These are phyloP conservation scores for Nannospalax galili DNA, from an alignment of 2,113 vertebrate species.

Conservation along the genomic window DNA sequence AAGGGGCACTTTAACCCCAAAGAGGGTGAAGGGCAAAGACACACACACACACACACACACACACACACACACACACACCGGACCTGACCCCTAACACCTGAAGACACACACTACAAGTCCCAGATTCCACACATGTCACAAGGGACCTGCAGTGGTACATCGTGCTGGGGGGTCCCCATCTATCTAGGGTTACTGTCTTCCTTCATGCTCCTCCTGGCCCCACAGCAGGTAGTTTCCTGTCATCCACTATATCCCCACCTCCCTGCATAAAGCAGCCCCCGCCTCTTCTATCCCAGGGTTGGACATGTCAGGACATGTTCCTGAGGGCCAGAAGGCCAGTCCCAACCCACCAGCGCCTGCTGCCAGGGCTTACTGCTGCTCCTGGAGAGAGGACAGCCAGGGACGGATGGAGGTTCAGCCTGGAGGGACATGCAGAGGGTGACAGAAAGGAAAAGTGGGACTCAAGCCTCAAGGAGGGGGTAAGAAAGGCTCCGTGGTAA, in stretches of 20 bases:
- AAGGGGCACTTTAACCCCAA: not conserved
- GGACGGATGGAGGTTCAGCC: not conserved
- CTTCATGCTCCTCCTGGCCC: not conserved
- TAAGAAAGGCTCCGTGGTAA: not conserved
- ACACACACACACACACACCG: not conserved
- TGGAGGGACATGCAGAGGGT: not conserved
- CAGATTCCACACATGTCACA: not conserved
- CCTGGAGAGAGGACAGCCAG: not conserved
- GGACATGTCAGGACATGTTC: conserved; percentile 64
- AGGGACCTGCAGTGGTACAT: not conserved
- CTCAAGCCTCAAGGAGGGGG: not conserved
- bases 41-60: not conserved
- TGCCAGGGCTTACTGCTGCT: not conserved
- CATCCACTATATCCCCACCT: not conserved
- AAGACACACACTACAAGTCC: no score
- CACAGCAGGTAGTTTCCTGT: not conserved
- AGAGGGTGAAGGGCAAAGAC: not conserved
- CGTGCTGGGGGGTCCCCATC: not conserved
- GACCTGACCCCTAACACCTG: no score
- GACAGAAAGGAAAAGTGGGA: not conserved
- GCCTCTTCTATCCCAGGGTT: not conserved
- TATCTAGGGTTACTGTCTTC: not conserved
- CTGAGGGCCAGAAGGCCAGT: not conserved
- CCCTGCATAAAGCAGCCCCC: not conserved
- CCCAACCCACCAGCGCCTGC: not conserved